Evolutionary conservation across 2,888 invertebrate genomes (phyloP), one percentile per base, ranked within the genome.

Genomic region (Drosophila fungiperda): DNA sequence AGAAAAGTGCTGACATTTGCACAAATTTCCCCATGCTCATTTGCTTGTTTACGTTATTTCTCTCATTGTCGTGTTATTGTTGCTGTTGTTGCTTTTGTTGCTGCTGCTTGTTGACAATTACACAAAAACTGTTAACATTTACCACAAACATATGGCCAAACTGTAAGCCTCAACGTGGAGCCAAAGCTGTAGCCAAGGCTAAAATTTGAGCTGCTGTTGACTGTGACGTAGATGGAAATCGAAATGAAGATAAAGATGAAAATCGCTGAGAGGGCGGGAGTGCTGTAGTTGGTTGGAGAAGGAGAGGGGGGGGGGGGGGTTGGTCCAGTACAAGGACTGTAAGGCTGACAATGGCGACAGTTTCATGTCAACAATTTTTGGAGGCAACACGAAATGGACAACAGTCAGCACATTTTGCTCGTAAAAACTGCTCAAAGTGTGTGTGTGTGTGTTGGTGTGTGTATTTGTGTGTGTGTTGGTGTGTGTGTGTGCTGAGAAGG

Each of bases 61-160:
- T 80, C 76, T 80, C 82, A 87, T 84, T 87, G 66, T 75, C 71
- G 63, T 68, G 42, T 66, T 68, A 63, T 55, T 63, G 60, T 29
- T 68, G 69, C 59, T 65, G 57, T 11, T 42, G 40, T 6, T 40
- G 5, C 0, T 35, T 11, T 0, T 35, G 35, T 5, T 40, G 52
- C 6, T 64, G 60, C 29, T 64, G 67, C 64, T 70, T 83, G 80
- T 77, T 89, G 89, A 89, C 85, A 85, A 85, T 85, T 85, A 85
- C 87, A 89, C 89, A 85, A 85, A 89, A 85, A 89, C 89, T 77
- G 89, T 83, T 89, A 73, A 75, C 84, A 83, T 89, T 89, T 79
- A 83, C 85, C 87, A 77, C 87, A 85, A 82, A 73, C 84, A 85
- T 84, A 87, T 74, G 82, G 69, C 68, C 67, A 67, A 65, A 68